Evolutionary conservation across 2,888 invertebrate species (phyloP).

Genomic region (Dryobota labecula): DNA sequence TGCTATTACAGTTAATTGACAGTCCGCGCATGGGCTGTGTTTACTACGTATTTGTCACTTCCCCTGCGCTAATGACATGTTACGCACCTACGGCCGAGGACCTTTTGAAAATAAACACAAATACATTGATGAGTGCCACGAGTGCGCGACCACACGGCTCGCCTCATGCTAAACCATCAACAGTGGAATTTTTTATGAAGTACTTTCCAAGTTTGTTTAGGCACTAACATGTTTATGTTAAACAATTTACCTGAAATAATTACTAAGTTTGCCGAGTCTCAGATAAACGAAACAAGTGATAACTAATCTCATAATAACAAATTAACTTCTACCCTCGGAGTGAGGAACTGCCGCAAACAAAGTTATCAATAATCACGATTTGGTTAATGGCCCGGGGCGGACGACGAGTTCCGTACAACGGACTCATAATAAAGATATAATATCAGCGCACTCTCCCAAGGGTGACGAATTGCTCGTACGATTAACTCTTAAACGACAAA

Average conservation of each 20-base stretch:
- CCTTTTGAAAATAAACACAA: conserved; percentile 81
- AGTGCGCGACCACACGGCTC: conserved; percentile 56
- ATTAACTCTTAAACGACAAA: conserved; percentile 91
- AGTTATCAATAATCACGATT: conserved; percentile 89
- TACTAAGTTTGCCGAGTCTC: not conserved
- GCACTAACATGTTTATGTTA: conserved; percentile 24
- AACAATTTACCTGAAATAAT: conserved; percentile 21
- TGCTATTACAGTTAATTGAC: conserved; percentile 87
- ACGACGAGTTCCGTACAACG: conserved; percentile 75
- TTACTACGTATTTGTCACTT: conserved; percentile 87
- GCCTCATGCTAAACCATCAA: conserved; percentile 51
- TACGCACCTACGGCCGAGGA: conserved; percentile 72
- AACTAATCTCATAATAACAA: conserved; percentile 47
- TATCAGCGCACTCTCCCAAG: conserved; percentile 86
- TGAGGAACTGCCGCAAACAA: conserved; percentile 74
- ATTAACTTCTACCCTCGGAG: conserved; percentile 57
- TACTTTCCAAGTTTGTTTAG: conserved; percentile 8
- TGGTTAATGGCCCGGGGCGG: conserved; percentile 85
- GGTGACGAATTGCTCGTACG: conserved; percentile 90
- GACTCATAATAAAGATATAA: conserved; percentile 89
- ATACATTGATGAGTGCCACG: conserved; percentile 62
- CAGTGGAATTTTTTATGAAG: conserved; percentile 33
- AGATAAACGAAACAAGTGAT: conserved; percentile 39
- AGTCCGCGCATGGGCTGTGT: conserved; percentile 81
- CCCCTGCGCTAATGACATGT: conserved; percentile 83